Conservation (phyloP, 2,888 invertebrate genomes). For the Lissonota sp. region DNA sequence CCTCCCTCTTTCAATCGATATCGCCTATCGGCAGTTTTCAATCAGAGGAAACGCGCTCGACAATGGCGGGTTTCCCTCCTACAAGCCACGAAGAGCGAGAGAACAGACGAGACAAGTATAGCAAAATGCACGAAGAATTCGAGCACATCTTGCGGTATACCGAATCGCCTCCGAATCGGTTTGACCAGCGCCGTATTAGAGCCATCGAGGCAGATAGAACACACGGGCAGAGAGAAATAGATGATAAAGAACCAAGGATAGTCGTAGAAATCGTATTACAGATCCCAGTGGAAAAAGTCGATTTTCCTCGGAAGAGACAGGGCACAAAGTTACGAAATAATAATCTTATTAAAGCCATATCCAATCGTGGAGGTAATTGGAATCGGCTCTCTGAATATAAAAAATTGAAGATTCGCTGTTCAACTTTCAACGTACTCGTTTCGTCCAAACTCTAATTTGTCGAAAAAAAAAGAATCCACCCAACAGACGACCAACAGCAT, state of each 20-base stretch:
- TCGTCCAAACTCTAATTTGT: background rate
- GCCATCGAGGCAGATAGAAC: slow-evolving; percentile 4
- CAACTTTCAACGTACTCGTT: background rate
- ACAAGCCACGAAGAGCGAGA: slow-evolving; percentile 29
- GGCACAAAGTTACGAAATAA: slow-evolving; percentile 36
- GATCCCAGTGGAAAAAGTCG: slow-evolving; percentile 19
- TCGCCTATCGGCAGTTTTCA: slow-evolving; percentile 60
- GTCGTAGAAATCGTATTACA: slow-evolving; percentile 17
- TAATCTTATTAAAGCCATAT: slow-evolving; percentile 5
- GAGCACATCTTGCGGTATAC: slow-evolving; percentile 1
- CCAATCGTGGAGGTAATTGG: slow-evolving; percentile 19
- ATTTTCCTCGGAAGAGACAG: slow-evolving; percentile 14
- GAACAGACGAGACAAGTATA: slow-evolving; percentile 2
- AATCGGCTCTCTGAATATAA: slow-evolving; percentile 8
- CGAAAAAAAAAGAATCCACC: background rate
- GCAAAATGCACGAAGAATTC: slow-evolving; percentile 34
- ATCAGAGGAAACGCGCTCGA: slow-evolving; percentile 53
- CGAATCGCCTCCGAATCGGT: slow-evolving; percentile 25
- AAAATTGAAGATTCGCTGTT: background rate
- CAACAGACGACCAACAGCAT: no score
- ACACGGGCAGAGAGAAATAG: slow-evolving; percentile 16
- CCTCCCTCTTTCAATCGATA: slow-evolving; percentile 49
- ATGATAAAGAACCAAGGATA: background rate
- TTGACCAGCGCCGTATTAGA: slow-evolving; percentile 43
- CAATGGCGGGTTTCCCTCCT: slow-evolving; percentile 48